phyloP scores from a whole-genome alignment of 2,888 invertebrate species.

The Nebria brevicollis region DNA sequence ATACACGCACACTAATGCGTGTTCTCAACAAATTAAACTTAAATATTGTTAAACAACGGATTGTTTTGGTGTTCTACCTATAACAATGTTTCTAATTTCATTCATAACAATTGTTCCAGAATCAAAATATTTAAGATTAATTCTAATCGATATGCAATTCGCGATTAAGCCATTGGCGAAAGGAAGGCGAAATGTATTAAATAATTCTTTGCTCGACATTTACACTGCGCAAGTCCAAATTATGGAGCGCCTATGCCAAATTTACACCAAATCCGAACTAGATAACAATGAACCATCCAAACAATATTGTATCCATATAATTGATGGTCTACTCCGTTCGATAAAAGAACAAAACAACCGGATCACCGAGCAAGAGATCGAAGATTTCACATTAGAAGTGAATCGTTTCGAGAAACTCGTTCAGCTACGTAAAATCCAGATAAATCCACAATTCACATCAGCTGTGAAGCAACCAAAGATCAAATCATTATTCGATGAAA shows the following conservation, averaged over 20 bases:
- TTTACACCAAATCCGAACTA: conserved; percentile 40
- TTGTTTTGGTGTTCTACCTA: background rate
- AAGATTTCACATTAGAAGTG: conserved; percentile 56
- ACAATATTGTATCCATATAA: conserved; percentile 38
- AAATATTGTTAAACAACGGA: too few relatives aligned
- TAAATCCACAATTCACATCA: conserved; percentile 30
- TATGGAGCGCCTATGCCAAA: conserved; percentile 50
- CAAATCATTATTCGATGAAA: conserved; percentile 15
- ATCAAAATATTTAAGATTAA: conserved; percentile 20
- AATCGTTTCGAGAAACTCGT: conserved; percentile 54
- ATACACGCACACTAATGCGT: too few relatives aligned
- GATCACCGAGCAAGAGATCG: conserved; percentile 56
- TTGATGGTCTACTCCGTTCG: conserved; percentile 50
- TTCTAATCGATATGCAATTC: conserved; percentile 32
- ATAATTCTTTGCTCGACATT: conserved; percentile 47
- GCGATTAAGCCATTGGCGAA: conserved; percentile 43
- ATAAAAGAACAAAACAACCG: conserved; percentile 51
- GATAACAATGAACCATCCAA: conserved; percentile 6
- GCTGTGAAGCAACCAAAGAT: conserved; percentile 25
- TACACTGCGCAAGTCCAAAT: conserved; percentile 52
- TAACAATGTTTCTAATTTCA: background rate
- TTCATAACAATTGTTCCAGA: conserved; percentile 27
- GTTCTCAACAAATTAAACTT: too few relatives aligned
- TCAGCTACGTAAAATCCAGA: conserved; percentile 52
- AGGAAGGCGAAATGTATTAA: conserved; percentile 49